Conservation (phyloP, 1,140 invertebrate genomes). For the Holotrichia oblita region DNA sequence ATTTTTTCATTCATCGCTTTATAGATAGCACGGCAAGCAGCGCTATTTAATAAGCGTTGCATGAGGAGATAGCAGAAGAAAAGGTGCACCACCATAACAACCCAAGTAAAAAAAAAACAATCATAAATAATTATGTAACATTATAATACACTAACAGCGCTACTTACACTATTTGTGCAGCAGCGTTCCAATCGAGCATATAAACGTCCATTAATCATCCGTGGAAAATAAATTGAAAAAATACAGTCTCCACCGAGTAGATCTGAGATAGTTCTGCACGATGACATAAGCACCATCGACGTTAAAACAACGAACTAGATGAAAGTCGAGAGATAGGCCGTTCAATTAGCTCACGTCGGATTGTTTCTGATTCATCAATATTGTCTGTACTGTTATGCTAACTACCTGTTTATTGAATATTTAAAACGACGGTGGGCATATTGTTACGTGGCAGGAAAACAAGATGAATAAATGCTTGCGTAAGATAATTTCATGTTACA, state of each 20-base stretch:
- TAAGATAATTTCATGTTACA: neutral
- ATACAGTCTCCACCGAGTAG: neutral
- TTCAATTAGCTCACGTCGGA: conserved; percentile 8
- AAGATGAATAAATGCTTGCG: neutral
- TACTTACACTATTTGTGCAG: conserved; percentile 16
- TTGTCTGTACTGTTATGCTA: neutral
- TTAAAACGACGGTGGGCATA: neutral
- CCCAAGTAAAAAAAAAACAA: neutral
- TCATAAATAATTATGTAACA: conserved; percentile 21
- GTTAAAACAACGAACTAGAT: conserved; percentile 1
- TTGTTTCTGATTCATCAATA: conserved; percentile 7
- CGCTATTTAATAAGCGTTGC: neutral
- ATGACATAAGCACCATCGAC: neutral
- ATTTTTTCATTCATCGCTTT: neutral
- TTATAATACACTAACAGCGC: conserved; percentile 12
- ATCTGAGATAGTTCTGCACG: conserved; percentile 1
- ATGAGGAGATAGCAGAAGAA: neutral
- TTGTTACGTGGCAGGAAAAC: neutral
- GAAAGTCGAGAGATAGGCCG: neutral
- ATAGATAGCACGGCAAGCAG: neutral
- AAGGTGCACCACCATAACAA: neutral
- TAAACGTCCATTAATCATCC: conserved; percentile 4
- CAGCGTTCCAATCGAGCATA: neutral
- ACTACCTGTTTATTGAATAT: conserved; percentile 13
- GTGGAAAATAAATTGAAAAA: conserved; percentile 14